A percentile compares a stretch with the other conserved stretches of the same genome.
Conservation (phyloP, 2,113 vertebrate genomes). For the Prunella himalayana region DNA sequence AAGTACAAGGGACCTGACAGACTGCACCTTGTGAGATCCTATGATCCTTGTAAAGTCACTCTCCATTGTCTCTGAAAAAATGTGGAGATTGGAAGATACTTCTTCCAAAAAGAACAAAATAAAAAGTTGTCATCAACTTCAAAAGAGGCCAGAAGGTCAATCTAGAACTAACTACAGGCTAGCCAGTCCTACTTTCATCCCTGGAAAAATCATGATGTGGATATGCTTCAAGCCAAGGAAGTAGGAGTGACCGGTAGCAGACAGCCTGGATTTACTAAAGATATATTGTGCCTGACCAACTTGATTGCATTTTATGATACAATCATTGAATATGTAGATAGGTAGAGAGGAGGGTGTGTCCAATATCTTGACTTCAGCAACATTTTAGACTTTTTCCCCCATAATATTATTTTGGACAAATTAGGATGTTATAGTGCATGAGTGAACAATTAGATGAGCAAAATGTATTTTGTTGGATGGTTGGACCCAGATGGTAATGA, state of each 20-base stretch:
- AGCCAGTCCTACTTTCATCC: neutral
- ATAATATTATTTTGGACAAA: neutral
- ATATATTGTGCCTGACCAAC: neutral
- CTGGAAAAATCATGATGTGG: neutral
- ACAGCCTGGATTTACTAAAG: neutral
- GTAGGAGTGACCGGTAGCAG: rapidly evolving
- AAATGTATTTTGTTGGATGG: neutral
- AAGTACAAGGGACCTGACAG: neutral
- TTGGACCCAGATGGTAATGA: neutral
- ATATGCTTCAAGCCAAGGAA: neutral
- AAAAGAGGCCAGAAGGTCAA: neutral
- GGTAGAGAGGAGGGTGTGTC: neutral
- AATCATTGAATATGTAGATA: neutral
- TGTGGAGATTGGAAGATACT: neutral
- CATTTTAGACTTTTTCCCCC: neutral
- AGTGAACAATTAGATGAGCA: neutral
- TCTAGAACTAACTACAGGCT: neutral
- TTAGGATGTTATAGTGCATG: neutral
- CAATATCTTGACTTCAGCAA: neutral
- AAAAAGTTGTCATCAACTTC: neutral
- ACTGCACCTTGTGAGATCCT: neutral
- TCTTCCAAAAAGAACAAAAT: neutral
- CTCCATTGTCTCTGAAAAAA: neutral
- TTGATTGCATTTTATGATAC: neutral
- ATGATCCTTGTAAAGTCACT: neutral